Percentiles rank a stretch among this genome's conserved stretches.
These are phyloP conservation scores for Cebus imitator DNA, from an alignment of 2,113 vertebrate genomes.

Conservation along the genomic window DNA sequence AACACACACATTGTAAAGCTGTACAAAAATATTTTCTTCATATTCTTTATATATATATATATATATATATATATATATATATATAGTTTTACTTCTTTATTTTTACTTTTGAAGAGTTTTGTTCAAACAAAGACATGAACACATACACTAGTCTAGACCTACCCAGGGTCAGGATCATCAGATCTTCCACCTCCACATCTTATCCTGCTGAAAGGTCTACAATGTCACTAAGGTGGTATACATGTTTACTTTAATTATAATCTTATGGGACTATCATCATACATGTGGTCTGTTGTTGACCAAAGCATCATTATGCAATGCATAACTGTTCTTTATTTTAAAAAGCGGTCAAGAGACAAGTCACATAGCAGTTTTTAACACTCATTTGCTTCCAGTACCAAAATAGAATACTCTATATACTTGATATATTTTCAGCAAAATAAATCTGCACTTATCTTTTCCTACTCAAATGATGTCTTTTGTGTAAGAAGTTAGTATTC, in stretches of 20 bases:
- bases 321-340: constrained; percentile 18
- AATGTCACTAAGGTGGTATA: background rate
- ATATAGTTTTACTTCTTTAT: background rate
- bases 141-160: background rate
- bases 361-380: background rate
- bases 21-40: background rate
- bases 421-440: constrained; percentile 32
- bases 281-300: background rate
- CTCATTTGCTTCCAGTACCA: background rate
- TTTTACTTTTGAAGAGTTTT: background rate
- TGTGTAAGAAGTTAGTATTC: background rate
- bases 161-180: background rate
- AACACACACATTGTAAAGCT: background rate
- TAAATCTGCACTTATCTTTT: background rate
- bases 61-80: background rate
- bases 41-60: background rate
- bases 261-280: background rate
- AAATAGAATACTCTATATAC: background rate
- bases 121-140: background rate
- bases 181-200: background rate
- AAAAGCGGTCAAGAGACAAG: constrained; percentile 15
- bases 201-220: background rate
- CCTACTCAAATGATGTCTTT: background rate
- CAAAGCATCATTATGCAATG: background rate
- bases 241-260: background rate